Base-by-base conservation (phyloP, 2,888 invertebrate genomes). In the Macaria notata region DNA sequence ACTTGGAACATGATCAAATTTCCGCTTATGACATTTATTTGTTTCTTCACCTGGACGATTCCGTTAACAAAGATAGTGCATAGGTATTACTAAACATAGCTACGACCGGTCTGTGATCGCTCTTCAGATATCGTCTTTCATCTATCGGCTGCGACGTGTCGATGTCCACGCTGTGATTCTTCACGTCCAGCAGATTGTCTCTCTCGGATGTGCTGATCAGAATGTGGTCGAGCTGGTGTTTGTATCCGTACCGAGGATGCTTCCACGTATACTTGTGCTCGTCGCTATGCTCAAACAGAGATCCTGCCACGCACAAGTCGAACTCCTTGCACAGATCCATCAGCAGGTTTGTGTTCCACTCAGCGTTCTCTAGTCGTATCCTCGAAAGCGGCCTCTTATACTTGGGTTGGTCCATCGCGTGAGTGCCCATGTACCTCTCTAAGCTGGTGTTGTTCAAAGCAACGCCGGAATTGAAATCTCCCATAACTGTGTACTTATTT, bases 151-250 rank as follows among this genome's bases (percentile, higher is more conserved):
- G 38, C 8, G 3, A 38, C 38, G 38, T 38, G 8, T 38, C 38
- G 8, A 8, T 5, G 8, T 38, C 5, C 6, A 38, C 38, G 38
- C 38, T 38, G 38, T 38, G 38, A 38, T 38, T 38, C 38, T 8
- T 38, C 38, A 38, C 38, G 38, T 38, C 38, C 38, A 7, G 6
- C 8, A 38, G 38, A 5, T 7, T 7, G 8, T 38, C 6, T 38
- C 8, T 38, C 38, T 38, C 8, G 6, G 6, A 38, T 5, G 5
- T 38, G 8, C 3, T 7, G 30, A 39, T 5, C 30, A 46, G 46
- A 46, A 46, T 33, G 31, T 46, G 46, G 9, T 46, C 46, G 4
- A 46, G 9, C 46, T 46, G 46, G 46, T 33, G 46, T 36, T 9
- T 36, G 8, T 33, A n/a, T 3, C 46, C 9, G 9, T n/a, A n/a